Percentiles rank a stretch among this genome's conserved stretches.
These are phyloP conservation scores for Melanaphis sacchari DNA, from an alignment of 1,140 invertebrate species.

Conservation along the genomic window DNA sequence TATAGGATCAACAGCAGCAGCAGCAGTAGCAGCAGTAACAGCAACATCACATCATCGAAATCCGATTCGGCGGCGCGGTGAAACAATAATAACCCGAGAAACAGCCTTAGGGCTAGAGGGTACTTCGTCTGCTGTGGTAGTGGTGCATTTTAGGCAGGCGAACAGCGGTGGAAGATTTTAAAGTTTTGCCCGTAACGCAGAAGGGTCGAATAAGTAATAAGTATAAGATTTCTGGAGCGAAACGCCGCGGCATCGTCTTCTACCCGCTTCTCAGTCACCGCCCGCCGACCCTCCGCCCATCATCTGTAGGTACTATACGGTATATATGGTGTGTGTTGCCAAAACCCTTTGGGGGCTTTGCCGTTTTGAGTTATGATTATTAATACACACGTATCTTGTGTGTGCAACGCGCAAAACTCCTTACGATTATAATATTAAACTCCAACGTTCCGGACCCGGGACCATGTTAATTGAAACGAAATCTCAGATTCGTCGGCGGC, in stretches of 20 bases:
- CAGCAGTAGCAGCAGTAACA: background rate
- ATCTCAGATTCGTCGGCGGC: constrained; percentile 46
- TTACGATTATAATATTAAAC: constrained; percentile 57
- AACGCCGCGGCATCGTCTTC: constrained; percentile 46
- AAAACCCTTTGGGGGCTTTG: constrained; percentile 57
- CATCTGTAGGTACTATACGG: background rate
- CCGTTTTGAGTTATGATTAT: constrained; percentile 57
- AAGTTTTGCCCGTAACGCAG: constrained; percentile 42
- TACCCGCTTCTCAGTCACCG: background rate
- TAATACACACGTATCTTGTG: constrained; percentile 53
- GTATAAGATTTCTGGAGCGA: constrained; percentile 56
- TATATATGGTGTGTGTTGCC: constrained; percentile 6
- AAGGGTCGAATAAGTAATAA: constrained; percentile 56
- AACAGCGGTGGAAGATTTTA: constrained; percentile 33
- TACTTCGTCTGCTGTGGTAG: background rate
- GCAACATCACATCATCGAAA: constrained; percentile 49
- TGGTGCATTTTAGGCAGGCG: background rate
- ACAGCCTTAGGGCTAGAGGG: constrained; percentile 8
- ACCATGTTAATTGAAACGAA: constrained; percentile 57
- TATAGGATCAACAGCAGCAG: background rate
- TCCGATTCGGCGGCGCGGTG: constrained; percentile 43
- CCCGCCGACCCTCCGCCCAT: background rate
- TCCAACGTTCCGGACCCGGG: constrained; percentile 53
- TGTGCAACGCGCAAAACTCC: constrained; percentile 51
- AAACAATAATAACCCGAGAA: constrained; percentile 52